phyloP scores from a whole-genome alignment of 2,888 invertebrate species.

The Melieria crassipennis region DNA sequence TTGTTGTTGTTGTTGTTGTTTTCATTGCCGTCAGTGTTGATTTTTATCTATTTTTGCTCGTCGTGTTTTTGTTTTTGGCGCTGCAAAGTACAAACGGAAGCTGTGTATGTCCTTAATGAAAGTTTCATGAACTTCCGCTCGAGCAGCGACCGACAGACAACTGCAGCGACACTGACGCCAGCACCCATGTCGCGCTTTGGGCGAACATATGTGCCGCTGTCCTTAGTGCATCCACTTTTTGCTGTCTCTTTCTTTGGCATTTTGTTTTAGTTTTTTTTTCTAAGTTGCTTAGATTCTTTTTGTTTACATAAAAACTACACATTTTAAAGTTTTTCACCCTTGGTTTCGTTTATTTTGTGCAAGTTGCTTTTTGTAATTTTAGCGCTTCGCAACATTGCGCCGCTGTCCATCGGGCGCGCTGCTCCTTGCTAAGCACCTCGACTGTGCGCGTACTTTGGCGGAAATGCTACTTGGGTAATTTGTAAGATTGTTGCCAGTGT shows the following conservation, averaged over 20 bases:
- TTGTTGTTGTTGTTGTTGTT: background rate
- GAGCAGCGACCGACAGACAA: constrained; percentile 14
- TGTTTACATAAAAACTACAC: background rate
- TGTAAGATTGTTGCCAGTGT: constrained; percentile 42
- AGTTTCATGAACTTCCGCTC: constrained; percentile 59
- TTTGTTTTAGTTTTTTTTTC: constrained; percentile 16
- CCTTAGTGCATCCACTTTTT: constrained; percentile 21
- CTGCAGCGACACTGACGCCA: background rate
- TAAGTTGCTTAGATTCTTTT: too few species aligned
- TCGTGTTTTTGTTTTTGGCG: constrained; percentile 16
- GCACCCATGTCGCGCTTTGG: background rate
- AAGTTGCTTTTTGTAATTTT: constrained; percentile 12
- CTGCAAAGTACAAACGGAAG: constrained; percentile 46
- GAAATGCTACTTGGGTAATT: constrained; percentile 56
- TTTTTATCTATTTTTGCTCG: background rate
- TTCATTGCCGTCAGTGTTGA: background rate
- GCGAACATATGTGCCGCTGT: background rate
- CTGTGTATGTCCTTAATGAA: constrained; percentile 60
- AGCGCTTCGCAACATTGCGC: too few species aligned
- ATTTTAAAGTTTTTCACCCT: constrained; percentile 28
- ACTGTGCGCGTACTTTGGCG: constrained; percentile 41
- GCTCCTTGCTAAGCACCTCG: too few species aligned
- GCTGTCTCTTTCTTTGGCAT: constrained; percentile 22
- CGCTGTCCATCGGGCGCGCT: too few species aligned
- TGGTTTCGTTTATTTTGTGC: constrained; percentile 27